phyloP scores from a whole-genome alignment of 2,113 vertebrate species.

The Onychorhynchus coronatus region DNA sequence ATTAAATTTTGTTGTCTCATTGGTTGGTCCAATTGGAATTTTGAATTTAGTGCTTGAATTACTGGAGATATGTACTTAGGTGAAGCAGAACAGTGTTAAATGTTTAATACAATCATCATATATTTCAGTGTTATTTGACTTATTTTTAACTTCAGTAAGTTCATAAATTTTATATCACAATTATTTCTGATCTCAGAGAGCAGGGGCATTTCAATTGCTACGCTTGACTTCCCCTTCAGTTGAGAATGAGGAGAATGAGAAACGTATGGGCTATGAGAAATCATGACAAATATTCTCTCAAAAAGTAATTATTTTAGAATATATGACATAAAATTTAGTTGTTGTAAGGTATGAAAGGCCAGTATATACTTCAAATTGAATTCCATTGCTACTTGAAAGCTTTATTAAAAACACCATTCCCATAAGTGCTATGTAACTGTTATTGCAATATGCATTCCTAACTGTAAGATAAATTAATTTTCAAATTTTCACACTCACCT shows the following conservation, averaged over 20 bases:
- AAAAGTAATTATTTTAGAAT: background rate
- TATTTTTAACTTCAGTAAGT: background rate
- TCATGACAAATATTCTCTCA: background rate
- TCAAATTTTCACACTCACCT: background rate
- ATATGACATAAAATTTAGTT: accelerated
- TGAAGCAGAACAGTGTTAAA: background rate
- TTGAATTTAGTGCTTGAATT: background rate
- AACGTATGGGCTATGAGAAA: background rate
- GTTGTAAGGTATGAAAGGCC: background rate
- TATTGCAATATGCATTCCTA: background rate
- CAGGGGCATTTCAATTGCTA: accelerated
- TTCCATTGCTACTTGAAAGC: background rate
- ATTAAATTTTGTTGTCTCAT: background rate
- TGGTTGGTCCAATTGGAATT: background rate
- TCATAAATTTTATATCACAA: background rate
- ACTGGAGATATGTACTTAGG: background rate
- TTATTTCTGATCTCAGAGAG: background rate
- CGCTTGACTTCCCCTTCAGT: background rate
- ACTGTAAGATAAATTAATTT: background rate
- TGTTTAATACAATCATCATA: background rate
- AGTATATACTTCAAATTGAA: background rate
- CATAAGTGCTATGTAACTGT: background rate
- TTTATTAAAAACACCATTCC: background rate
- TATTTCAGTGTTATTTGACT: background rate
- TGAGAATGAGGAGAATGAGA: background rate